Evolutionary conservation across 2,113 vertebrate species (phyloP), one percentile per base, ranked within the genome.

Genomic region (Cariama cristata): DNA sequence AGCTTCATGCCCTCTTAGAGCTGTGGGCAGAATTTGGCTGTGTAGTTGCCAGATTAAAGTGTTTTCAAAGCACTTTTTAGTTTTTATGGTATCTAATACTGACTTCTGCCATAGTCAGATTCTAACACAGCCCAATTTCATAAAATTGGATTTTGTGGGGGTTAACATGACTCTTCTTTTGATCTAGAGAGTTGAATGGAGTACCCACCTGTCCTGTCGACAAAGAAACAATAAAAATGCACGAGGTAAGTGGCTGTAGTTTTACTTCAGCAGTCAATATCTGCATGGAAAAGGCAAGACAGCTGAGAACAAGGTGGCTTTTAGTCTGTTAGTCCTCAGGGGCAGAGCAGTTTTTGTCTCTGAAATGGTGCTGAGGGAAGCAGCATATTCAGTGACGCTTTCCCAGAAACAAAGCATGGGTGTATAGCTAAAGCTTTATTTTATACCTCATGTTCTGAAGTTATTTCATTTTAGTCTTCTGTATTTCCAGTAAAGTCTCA

Each of bases 181-280:
- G 64, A 66, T 98, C 74, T 96, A 99, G 99, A 90, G 98, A 99
- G 72, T 67, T 97, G 85, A 97, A 95, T 22, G 64, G 97, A 58
- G 95, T 97, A 58, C 97, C 99, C 26, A 98, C 97, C 77, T 99
- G 99, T 83, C 99, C 99, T 26, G 98, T 99, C 15, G 99, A 99
- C 94, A 98, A 98, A 73, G 98, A 98, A 96, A 94, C 97, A 66
- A 99, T 99, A 95, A 98, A 98, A 96, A 79, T 98, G 92, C 98
- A 99, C 3, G 99, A 99, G 99, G 99, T 99, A 98, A 98, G 98
- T 84, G 49, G 53, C 67, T 93, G 17, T 76, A 55, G 47, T 30
- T 73, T 63, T 86, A 32, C 79, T 86, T 79, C 75, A 74, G 64
- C 58, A 69, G n/a, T 45, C 66, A 86, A n/a, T 20, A 56, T 56